Evolutionary conservation across 2,113 vertebrate genomes (phyloP), one percentile per base, ranked within the genome.

Genomic region (Diglossa brunneiventris): DNA sequence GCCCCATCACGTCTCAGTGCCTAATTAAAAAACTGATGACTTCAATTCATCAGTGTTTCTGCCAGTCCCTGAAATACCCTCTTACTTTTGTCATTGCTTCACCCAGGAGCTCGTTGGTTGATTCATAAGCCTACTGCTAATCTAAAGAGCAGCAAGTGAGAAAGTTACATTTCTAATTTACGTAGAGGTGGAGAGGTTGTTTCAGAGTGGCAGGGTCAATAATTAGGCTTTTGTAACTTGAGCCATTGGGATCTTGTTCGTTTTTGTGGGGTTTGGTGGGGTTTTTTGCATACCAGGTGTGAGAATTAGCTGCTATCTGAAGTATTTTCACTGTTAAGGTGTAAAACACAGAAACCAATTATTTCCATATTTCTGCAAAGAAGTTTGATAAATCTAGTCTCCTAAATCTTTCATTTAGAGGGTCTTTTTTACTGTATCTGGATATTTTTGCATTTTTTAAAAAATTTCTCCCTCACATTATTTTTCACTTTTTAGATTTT

Each of bases 1-100:
- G 44, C 13, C 35, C 37, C 27, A 27, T 77, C 64, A 24, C 67
- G 33, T 59, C 66, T 83, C 41, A 74, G 35, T n/a, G 35, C 35
- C 46, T 92, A 87, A 93, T 89, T 89, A 72, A 86, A 96, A 88
- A 92, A 63, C 6, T 39, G 42, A 78, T 91, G 5, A 41, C 59
- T 85, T 80, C 50, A 77, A 81, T 93, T 89, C 22, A 67, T 93
- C 91, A 81, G 2, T 70, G 83, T 67, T 92, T 22, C 50, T 89
- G 35, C 5, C 56, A 55, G 78, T 67, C 55, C 55, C 59, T 83
- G 73, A 77, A 93, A 70, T 63, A 39, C 22, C 39, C 55, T 66
- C 35, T 90, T 47, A 18, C 18, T 64, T 91, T 67, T 70, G 52
- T 67, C 24, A 24, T 77, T 68, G 37, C 19, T 63, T 69, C 17